phyloP scores from a whole-genome alignment of 1,140 invertebrate species.

The Drosophila oshimai region DNA sequence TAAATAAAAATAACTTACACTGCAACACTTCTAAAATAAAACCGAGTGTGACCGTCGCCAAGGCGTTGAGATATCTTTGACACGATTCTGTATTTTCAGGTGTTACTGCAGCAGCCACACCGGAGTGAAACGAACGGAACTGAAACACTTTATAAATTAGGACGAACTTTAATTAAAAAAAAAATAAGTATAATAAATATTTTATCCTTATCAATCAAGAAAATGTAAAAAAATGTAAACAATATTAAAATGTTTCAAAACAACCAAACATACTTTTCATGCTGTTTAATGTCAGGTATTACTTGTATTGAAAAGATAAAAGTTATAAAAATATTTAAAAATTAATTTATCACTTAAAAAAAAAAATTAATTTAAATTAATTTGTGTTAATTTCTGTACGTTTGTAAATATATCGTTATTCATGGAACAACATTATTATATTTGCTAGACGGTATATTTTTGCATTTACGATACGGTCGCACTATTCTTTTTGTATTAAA shows the following conservation, averaged over 20 bases:
- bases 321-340: not conserved
- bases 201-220: no score
- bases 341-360: not conserved
- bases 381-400: not conserved
- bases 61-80: not conserved
- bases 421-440: not conserved
- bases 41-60: conserved; percentile 5
- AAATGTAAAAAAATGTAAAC: not conserved
- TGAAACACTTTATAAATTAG: no score
- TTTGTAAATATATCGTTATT: not conserved
- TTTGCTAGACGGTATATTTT: conserved; percentile 4
- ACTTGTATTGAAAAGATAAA: not conserved
- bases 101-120: not conserved
- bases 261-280: not conserved
- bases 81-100: not conserved
- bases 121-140: not conserved
- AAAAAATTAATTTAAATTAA: not conserved
- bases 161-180: no score
- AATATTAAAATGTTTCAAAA: not conserved
- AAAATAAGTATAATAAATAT: no score
- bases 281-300: no score
- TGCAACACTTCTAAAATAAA: conserved; percentile 32
- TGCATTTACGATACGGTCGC: conserved; percentile 14
- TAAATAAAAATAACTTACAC: conserved; percentile 30
- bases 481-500: conserved; percentile 10